Conservation (phyloP, 2,797 vertebrate genomes). For the Chrysocyon brachyurus region DNA sequence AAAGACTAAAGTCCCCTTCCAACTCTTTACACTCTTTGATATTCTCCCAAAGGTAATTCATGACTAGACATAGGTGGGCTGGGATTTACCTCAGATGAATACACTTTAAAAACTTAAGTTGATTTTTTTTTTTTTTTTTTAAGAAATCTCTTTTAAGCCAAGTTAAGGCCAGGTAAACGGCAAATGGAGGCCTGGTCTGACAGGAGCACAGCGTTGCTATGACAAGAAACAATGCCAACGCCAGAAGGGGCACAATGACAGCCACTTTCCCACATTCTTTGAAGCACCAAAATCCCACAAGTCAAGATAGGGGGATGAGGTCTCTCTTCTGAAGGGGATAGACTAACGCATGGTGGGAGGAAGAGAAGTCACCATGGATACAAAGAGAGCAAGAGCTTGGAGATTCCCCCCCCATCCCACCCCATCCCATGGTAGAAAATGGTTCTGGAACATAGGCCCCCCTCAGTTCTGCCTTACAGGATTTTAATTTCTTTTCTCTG, state of each 20-base stretch:
- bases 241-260: not conserved
- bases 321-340: not conserved
- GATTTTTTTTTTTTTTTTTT: not conserved
- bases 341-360: not conserved
- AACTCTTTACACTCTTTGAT: not conserved
- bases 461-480: not conserved
- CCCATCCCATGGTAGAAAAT: not conserved
- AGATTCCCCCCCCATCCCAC: too few species aligned
- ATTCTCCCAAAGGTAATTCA: not conserved
- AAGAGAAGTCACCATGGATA: not conserved
- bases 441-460: not conserved
- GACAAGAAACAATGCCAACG: slow-evolving; percentile 7
- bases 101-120: not conserved
- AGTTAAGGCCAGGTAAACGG: not conserved
- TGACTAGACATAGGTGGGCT: not conserved
- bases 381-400: not conserved
- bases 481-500: not conserved
- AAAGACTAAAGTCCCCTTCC: not conserved
- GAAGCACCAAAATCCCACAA: not conserved
- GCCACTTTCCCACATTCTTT: not conserved
- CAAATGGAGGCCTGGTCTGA: not conserved
- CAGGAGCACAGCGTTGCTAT: not conserved
- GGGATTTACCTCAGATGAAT: not conserved
- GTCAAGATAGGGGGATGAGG: not conserved
- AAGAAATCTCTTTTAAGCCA: not conserved